Conservation (phyloP, 1,140 invertebrate genomes). For the Trichomalopsis sarcophagae region DNA sequence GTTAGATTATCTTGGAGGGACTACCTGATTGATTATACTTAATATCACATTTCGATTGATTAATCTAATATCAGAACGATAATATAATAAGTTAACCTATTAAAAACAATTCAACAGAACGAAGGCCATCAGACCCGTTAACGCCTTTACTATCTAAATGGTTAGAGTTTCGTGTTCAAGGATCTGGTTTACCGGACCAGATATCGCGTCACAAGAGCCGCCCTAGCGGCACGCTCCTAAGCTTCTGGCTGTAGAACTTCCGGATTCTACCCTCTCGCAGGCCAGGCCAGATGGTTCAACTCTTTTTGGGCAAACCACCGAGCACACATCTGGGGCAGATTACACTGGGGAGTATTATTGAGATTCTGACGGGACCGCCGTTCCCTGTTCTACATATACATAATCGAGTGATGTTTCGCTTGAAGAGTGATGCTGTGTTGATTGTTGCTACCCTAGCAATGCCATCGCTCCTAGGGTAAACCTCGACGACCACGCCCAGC, state of each 20-base stretch:
- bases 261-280: neutral
- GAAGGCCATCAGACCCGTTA: neutral
- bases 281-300: neutral
- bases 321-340: neutral
- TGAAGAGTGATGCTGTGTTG: too few species aligned
- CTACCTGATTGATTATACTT: too few species aligned
- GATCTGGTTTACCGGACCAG: neutral
- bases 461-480: too few species aligned
- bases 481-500: neutral
- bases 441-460: too few species aligned
- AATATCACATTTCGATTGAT: too few species aligned
- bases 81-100: neutral
- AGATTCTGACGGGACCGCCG: too few species aligned
- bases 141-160: neutral
- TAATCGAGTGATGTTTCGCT: too few species aligned
- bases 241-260: conserved; percentile 6
- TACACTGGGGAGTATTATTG: too few species aligned
- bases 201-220: neutral
- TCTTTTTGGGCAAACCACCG: neutral
- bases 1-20: too few species aligned
- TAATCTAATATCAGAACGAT: too few species aligned
- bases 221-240: too few species aligned
- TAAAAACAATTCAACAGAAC: neutral
- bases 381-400: too few species aligned
- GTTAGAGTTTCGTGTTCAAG: neutral